Evolutionary conservation across 2,888 invertebrate species (phyloP), one percentile per base, ranked within the genome.

Genomic region (Lacanobia wlatinum): DNA sequence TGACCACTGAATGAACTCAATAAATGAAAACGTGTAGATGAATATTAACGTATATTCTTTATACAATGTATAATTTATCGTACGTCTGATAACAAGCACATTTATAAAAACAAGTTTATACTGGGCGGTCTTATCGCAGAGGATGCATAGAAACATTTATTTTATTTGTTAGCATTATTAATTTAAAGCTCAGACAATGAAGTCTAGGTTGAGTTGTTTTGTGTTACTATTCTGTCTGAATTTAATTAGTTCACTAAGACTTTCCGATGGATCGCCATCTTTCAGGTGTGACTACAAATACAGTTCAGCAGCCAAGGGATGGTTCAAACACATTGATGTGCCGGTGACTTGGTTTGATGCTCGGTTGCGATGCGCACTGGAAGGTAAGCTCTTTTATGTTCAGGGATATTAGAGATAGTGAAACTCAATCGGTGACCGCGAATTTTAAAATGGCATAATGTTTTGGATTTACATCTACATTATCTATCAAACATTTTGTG

Each of bases 221-320:
- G 58, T 59, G n/a, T 59, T 40, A 21, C 5, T 40, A 14, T 14
- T 59, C 7, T 40, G 21, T 7, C 21, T 59, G 58, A 21, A 40
- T 59, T 14, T 40, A 4, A 59, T 21, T 21, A 40, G 38, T 8
- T 21, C 38, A 40, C 38, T 28, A 28, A 28, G 28, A 28, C 28
- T 40, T 40, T 40, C 21, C 2, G 70, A 65, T 6, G 52, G 21
- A 4, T 21, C 48, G 0, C 59, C 21, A 16, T 1, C 43, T 1
- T 70, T 70, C 8, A 59, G 73, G 61, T 76, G 76, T 60, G 76
- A 72, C 55, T 76, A 76, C 46, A 68, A 38, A 28, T 76, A 60
- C 28, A 75, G 71, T 43, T 48, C 64, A 2, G 16, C 34, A 5
- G 67, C 60, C 0, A 61, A 52, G 5, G 74, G 64, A 6, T 76